Evolutionary conservation across 2,888 invertebrate species (phyloP), one percentile per base, ranked within the genome.

Genomic region (Pycnomerus fuliginosus): DNA sequence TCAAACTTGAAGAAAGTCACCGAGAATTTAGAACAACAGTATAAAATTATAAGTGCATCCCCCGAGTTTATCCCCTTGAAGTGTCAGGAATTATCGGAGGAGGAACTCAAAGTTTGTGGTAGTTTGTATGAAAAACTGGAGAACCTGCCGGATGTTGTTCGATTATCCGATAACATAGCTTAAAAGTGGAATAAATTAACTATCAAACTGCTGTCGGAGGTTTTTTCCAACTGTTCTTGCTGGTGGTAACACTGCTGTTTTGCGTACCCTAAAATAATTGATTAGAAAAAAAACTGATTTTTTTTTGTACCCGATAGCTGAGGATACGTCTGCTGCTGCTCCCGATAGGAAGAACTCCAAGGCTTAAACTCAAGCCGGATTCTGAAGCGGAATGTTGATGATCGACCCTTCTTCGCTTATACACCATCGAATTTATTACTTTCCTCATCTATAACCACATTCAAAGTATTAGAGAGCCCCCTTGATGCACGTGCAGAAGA

Each of bases 111-210:
- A 41, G 33, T 52, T 0, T 73, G 78, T 47, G 59, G 71, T 11
- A 70, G 62, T 32, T 69, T 85, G 29, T 69, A 72, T 43, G 70
- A 75, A 11, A 81, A 76, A 63, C 53, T 87, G 5, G 71, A 76
- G 33, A 68, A 64, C n/a, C 34, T 80, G 8, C 75, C 77, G 1
- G 84, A 83, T 38, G 72, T 85, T 40, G 71, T 79, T 30, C 75
- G 74, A 55, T 62, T 85, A 31, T 76, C 76, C 55, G 79, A 80
- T 58, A 84, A 84, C 64, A 72, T 80, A 50, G 74, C 55, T 13
- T 60, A 56, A n/a, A n/a, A n/a, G n/a, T n/a, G n/a, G n/a, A n/a
- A n/a, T n/a, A n/a, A n/a, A n/a, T n/a, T n/a, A 28, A 32, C 16
- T 44, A 54, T 67, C 55, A 68, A 7, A 68, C 67, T 7, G 66